Conservation (phyloP, 2,797 vertebrate genomes). For the Champsocephalus esox region DNA sequence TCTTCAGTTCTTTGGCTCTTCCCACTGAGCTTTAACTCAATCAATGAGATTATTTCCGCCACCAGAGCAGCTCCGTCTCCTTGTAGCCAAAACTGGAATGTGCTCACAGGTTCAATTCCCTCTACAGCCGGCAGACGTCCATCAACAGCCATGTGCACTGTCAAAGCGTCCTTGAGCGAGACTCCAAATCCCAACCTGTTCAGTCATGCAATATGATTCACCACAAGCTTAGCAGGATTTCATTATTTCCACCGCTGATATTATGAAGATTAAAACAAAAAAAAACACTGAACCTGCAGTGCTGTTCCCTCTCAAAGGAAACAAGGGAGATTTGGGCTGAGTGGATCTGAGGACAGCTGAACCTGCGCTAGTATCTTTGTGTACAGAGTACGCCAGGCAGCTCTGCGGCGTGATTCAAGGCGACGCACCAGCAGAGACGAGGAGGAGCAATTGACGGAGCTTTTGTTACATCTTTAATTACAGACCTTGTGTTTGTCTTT, state of each 20-base stretch:
- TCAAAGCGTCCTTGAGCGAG: constrained; percentile 57
- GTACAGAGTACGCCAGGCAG: constrained; percentile 30
- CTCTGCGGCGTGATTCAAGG: constrained; percentile 39
- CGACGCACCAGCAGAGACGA: constrained; percentile 37
- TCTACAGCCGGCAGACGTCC: constrained; percentile 32
- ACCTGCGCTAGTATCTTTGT: constrained; percentile 24
- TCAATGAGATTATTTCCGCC: constrained; percentile 40
- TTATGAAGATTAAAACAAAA: constrained; percentile 46
- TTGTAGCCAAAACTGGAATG: constrained; percentile 14
- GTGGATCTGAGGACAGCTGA: constrained; percentile 41
- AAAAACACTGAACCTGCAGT: not conserved
- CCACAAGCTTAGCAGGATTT: constrained; percentile 38
- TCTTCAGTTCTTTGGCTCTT: constrained; percentile 1
- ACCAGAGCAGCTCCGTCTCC: constrained; percentile 16
- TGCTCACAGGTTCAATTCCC: constrained; percentile 51
- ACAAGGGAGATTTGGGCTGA: constrained; percentile 4
- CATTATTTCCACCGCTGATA: constrained; percentile 44
- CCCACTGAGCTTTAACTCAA: constrained; percentile 36
- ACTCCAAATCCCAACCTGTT: constrained; percentile 50
- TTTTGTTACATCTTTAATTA: constrained; percentile 77
- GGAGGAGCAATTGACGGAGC: constrained; percentile 59
- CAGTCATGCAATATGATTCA: constrained; percentile 48
- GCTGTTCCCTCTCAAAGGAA: constrained; percentile 6
- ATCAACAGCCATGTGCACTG: constrained; percentile 36
- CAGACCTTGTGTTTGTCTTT: constrained; percentile 59